Evolutionary conservation across 2,113 vertebrate genomes (phyloP), one percentile per base, ranked within the genome.

Genomic region (Tachycineta bicolor): DNA sequence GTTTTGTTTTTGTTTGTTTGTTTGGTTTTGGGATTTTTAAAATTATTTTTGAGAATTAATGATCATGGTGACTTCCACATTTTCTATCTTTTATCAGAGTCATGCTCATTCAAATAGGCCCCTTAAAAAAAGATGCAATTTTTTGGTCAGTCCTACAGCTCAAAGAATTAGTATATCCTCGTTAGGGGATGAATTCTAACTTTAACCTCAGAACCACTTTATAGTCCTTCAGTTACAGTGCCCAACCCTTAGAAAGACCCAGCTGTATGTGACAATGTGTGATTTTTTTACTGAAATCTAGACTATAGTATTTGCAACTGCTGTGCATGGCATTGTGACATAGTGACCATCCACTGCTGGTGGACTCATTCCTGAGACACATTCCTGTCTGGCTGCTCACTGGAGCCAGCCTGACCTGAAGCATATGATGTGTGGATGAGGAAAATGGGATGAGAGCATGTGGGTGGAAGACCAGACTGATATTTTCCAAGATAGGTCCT

Each of bases 21-120:
- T 4, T 31, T 49, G 7, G 7, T 10, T 20, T 9, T 11, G 4
- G 1, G 19, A 34, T 19, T 50, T 60, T 14, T 5, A 6, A 14
- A 75, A 50, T 43, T 80, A 20, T 63, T 63, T 59, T 63, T 53
- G 16, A 44, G 8, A 56, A 10, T 11, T 65, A 52, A 55, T 34
- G 33, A 15, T 34, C 6, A 25, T 18, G 5, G 34, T 71, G 16
- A 24, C 8, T 82, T 21, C 9, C 8, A 50, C 1, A 0, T 20
- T 7, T 13, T 43, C 23, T 67, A 8, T 78, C 21, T 63, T 88
- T 60, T 49, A 52, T 12, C 3, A 1, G 22, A 67, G 15, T 64
- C 19, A 25, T 31, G 10, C 11, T 58, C 2, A 3, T 16, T 77
- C 81, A 34, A 59, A 67, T 12, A 55, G 33, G 3, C 14, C 39